Evolutionary conservation across 2,113 vertebrate species (phyloP).

Genomic region (Notarius quadriscutis): DNA sequence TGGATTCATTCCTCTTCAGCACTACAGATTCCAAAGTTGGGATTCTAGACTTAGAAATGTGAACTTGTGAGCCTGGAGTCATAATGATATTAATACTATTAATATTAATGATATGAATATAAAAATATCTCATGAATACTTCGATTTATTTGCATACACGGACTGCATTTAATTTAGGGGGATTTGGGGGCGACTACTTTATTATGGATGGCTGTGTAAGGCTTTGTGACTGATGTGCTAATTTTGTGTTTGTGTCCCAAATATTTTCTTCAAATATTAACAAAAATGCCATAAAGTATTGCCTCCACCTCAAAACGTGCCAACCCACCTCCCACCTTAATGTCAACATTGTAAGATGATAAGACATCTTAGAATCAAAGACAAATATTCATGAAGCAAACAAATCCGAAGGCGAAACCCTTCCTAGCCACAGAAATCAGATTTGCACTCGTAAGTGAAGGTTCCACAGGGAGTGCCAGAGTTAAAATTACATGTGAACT

Average conservation of each 20-base stretch:
- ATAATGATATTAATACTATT: background rate
- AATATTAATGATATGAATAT: background rate
- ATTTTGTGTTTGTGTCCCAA: background rate
- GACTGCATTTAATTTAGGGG: background rate
- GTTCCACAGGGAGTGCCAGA: constrained; percentile 25
- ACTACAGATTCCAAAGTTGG: background rate
- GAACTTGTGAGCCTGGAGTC: background rate
- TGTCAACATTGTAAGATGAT: background rate
- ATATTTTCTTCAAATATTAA: background rate
- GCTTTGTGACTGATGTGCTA: background rate
- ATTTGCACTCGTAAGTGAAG: constrained; percentile 18
- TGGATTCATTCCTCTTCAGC: background rate
- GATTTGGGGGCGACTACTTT: background rate
- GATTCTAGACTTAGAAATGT: background rate
- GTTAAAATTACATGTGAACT: constrained; percentile 50
- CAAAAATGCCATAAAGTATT: background rate
- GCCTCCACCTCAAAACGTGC: too few species aligned
- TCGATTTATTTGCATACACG: background rate
- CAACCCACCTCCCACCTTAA: background rate
- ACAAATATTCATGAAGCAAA: constrained; percentile 48
- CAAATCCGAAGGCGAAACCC: constrained; percentile 14
- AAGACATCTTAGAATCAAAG: constrained; percentile 22
- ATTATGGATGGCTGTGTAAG: background rate
- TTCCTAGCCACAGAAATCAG: constrained; percentile 9
- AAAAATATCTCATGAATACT: background rate